phyloP scores from a whole-genome alignment of 2,113 vertebrate species.

The Melospiza georgiana region DNA sequence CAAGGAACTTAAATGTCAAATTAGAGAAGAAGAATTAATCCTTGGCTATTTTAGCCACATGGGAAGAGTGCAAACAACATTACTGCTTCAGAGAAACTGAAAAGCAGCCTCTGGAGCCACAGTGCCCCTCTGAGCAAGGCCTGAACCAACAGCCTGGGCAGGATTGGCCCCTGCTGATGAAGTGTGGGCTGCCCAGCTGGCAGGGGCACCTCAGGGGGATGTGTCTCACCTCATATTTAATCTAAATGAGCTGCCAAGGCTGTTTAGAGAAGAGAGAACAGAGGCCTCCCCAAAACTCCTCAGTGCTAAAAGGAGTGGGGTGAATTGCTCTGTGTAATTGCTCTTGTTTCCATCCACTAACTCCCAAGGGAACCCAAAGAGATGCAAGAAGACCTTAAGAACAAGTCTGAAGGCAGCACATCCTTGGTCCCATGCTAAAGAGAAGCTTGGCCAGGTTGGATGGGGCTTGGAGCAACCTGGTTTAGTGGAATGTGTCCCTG shows the following conservation, averaged over 20 bases:
- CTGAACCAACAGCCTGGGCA: neutral
- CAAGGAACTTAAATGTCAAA: neutral
- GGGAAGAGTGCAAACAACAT: neutral
- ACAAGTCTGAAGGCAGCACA: neutral
- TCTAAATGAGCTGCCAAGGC: neutral
- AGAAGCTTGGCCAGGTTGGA: neutral
- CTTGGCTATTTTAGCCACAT: neutral
- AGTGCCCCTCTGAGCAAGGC: neutral
- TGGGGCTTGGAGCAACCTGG: neutral
- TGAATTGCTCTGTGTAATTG: fast-evolving
- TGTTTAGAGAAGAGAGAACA: neutral
- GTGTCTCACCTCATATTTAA: neutral
- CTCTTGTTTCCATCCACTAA: neutral
- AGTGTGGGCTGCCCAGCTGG: neutral
- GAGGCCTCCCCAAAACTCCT: neutral
- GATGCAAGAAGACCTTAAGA: neutral
- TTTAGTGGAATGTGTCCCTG: neutral
- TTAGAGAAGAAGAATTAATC: neutral
- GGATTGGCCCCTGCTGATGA: neutral
- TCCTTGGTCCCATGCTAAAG: neutral
- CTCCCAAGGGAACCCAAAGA: neutral
- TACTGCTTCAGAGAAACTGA: neutral
- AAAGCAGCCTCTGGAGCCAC: constrained; percentile 2
- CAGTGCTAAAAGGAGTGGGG: neutral
- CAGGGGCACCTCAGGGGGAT: neutral